A percentile compares a stretch with the other conserved stretches of the same genome.
Evolutionary conservation across 92 coral and sea anemone species (phyloP).

Genomic region (Epizoanthus illoricatus): DNA sequence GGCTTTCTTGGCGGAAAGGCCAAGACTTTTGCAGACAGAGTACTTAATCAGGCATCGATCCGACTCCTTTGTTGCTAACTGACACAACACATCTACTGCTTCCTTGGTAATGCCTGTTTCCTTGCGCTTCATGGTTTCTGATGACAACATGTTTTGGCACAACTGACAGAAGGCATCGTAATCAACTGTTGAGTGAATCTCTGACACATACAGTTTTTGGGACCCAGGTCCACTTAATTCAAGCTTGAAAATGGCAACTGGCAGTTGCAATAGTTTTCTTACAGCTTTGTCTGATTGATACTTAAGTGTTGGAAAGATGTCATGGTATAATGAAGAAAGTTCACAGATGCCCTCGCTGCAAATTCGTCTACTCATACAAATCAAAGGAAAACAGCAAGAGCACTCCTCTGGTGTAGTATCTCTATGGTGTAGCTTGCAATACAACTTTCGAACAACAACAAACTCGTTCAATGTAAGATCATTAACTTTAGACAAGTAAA

Average conservation of each 20-base stretch:
- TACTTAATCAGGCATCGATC: constrained; percentile 46
- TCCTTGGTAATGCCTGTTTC: constrained; percentile 35
- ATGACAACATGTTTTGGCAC: constrained; percentile 32
- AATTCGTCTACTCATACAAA: constrained; percentile 21
- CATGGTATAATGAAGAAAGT: constrained; percentile 29
- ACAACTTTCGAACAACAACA: constrained; percentile 38
- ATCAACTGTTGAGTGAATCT: constrained; percentile 37
- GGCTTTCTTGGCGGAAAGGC: constrained; percentile 45
- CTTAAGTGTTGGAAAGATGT: constrained; percentile 17
- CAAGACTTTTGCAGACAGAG: constrained; percentile 49
- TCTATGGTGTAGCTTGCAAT: constrained; percentile 37
- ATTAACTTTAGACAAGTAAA: constrained; percentile 40
- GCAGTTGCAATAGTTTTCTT: constrained; percentile 50
- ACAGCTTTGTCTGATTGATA: constrained; percentile 57
- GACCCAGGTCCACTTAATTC: constrained; percentile 28
- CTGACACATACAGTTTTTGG: constrained; percentile 45
- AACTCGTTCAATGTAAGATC: constrained; percentile 46
- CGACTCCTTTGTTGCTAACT: constrained; percentile 40
- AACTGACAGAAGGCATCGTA: constrained; percentile 30
- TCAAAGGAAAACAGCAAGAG: constrained; percentile 28
- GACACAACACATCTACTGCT: constrained; percentile 41
- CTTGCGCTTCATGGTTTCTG: constrained; percentile 7
- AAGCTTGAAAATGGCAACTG: constrained; percentile 48
- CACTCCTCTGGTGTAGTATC: constrained; percentile 37
- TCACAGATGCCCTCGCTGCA: constrained; percentile 24